Conservation (phyloP, 2,888 invertebrate genomes). For the Catocala sponsa region DNA sequence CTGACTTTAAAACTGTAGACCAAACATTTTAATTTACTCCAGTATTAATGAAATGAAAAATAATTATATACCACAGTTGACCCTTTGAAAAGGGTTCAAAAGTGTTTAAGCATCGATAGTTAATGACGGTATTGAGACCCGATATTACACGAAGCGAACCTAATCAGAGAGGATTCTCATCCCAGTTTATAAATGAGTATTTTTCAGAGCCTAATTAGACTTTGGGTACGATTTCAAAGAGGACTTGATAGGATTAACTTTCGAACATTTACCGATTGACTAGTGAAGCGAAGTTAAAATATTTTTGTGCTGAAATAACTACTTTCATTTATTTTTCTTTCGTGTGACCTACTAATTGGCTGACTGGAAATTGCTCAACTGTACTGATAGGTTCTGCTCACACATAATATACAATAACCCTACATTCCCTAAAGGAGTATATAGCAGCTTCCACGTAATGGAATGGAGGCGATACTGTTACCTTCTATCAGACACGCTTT, state of each 20-base stretch:
- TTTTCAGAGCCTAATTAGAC: conserved; percentile 21
- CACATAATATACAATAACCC: no score
- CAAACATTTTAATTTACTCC: no score
- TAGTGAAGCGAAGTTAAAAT: conserved; percentile 2
- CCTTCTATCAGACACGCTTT: no score
- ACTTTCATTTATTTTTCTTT: background rate
- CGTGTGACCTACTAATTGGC: no score
- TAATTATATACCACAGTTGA: conserved; percentile 6
- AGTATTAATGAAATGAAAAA: conserved; percentile 6
- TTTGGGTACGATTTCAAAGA: background rate
- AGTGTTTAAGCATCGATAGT: conserved; percentile 15
- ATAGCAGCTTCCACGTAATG: no score
- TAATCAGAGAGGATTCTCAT: conserved; percentile 4
- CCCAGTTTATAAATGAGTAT: conserved; percentile 15
- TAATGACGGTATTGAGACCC: conserved; percentile 17
- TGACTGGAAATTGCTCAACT: no score
- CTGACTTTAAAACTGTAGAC: no score
- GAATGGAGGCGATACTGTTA: no score
- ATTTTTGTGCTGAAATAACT: background rate
- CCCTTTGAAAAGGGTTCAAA: conserved; percentile 2
- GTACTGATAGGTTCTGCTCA: no score
- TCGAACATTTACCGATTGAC: conserved; percentile 9
- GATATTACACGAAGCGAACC: conserved; percentile 12
- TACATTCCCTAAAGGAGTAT: no score
- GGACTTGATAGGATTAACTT: conserved; percentile 10